Evolutionary conservation across 2,888 invertebrate species (phyloP).

Genomic region (Neoitamus cyanurus): DNA sequence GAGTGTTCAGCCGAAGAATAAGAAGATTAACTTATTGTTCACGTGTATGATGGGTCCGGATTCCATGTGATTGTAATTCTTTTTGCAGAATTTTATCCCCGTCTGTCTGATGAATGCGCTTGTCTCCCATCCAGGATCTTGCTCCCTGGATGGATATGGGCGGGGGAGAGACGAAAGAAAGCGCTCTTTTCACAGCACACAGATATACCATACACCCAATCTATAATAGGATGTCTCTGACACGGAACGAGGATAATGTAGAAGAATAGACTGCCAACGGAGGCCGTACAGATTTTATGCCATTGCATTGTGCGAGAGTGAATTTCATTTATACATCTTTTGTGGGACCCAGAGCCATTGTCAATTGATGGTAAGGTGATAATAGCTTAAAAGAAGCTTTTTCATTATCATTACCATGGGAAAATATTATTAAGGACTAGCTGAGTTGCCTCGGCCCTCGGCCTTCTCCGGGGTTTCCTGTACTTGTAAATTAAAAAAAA

Average conservation of each 20-base stretch:
- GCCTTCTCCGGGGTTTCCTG: too few species aligned
- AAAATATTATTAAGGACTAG: conserved; percentile 7
- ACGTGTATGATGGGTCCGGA: neutral
- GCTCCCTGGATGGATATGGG: neutral
- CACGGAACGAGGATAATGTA: neutral
- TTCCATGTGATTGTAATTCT: conserved; percentile 5
- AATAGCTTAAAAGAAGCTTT: conserved; percentile 24
- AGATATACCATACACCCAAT: neutral
- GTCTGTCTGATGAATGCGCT: conserved; percentile 6
- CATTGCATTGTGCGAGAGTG: neutral
- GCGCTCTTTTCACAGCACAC: neutral
- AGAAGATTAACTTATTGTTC: conserved; percentile 41
- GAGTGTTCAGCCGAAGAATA: conserved; percentile 34
- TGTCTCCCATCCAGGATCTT: neutral
- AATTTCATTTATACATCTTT: conserved; percentile 15
- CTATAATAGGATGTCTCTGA: neutral
- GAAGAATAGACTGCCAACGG: neutral
- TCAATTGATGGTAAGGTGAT: neutral
- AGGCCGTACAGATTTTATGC: conserved; percentile 1
- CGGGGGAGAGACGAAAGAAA: neutral
- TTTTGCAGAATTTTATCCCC: conserved; percentile 10
- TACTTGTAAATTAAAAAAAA: too few species aligned
- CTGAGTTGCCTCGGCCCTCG: too few species aligned
- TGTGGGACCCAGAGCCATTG: conserved; percentile 7
- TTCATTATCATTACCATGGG: conserved; percentile 10